Evolutionary conservation across 2,113 vertebrate species (phyloP), one percentile per base, ranked within the genome.

Genomic region (Anguilla rostrata): DNA sequence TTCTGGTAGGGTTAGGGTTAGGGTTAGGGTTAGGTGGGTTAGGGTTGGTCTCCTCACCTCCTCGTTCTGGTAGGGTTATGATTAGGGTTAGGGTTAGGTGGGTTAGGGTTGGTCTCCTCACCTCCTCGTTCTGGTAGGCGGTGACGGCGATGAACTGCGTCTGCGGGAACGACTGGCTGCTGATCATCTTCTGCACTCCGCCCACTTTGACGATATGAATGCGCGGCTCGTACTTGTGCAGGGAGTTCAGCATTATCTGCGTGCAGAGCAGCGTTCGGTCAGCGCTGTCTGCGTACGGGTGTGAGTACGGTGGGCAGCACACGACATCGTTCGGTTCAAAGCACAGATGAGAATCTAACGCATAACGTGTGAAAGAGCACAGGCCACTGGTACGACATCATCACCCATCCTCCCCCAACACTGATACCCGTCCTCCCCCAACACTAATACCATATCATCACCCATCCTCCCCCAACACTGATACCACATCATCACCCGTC

Each of bases 71-170:
- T n/a, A n/a, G n/a, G n/a, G n/a, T n/a, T n/a, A n/a, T n/a, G n/a
- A n/a, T n/a, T n/a, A n/a, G 41, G 18, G 18, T 12, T 29, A 20
- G 26, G 7, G 11, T 22, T 7, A 12, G 7, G 43, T 43, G 43
- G 3, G 43, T 43, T 43, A 43, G 43, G 43, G 43, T 43, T 43
- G 7, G 34, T 15, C 34, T 26, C 0, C 91, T 71, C 41, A 96
- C 96, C 94, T 96, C 96, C 88, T 96, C 96, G 0, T 96, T 96
- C 90, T 96, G 96, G 87, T 96, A 96, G 0, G 96, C 96, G 0
- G 96, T 96, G 88, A 96, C 96, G 0, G 96, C 96, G 16, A 96
- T 96, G 90, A 96, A 96, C 89, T 96, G 96, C 0, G 96, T 96
- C 56, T 96, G 95, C 0, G 96, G 95, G 88, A 96, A 96, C 0